Conservation (phyloP, 2,888 invertebrate species). For the Aphodius granarius region DNA sequence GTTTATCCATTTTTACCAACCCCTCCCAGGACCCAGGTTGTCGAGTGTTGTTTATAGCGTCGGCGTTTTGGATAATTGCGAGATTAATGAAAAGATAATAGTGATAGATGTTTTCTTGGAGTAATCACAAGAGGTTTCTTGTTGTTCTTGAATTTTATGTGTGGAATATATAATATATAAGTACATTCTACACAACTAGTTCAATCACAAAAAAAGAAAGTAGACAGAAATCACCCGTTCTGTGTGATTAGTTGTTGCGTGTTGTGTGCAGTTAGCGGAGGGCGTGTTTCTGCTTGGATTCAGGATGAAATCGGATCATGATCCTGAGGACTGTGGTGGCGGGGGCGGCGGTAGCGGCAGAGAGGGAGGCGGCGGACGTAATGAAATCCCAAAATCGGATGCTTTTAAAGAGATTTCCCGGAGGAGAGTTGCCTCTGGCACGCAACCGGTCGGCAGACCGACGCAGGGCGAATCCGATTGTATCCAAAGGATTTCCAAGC, state of each 20-base stretch:
- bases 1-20: neutral
- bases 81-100: neutral
- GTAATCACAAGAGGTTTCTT: too few relatives aligned
- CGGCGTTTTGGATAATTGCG: neutral
- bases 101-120: too few relatives aligned
- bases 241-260: neutral
- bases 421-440: conserved; percentile 37
- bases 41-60: neutral
- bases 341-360: conserved; percentile 10
- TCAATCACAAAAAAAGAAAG: too few relatives aligned
- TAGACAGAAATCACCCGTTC: too few relatives aligned
- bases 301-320: conserved; percentile 16
- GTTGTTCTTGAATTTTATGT: too few relatives aligned
- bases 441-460: conserved; percentile 32
- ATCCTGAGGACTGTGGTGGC: neutral
- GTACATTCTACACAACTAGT: too few relatives aligned
- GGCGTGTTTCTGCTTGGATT: neutral
- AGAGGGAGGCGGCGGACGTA: conserved; percentile 29
- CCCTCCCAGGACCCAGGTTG: neutral
- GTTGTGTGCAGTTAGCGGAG: neutral
- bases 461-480: conserved; percentile 28
- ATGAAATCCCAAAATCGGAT: conserved; percentile 43
- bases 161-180: too few relatives aligned
- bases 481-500: conserved; percentile 16
- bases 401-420: conserved; percentile 44